A percentile compares a stretch with the other conserved stretches of the same genome.
Conservation (phyloP, 2,888 invertebrate genomes). For the Gandaritis pyraliata region DNA sequence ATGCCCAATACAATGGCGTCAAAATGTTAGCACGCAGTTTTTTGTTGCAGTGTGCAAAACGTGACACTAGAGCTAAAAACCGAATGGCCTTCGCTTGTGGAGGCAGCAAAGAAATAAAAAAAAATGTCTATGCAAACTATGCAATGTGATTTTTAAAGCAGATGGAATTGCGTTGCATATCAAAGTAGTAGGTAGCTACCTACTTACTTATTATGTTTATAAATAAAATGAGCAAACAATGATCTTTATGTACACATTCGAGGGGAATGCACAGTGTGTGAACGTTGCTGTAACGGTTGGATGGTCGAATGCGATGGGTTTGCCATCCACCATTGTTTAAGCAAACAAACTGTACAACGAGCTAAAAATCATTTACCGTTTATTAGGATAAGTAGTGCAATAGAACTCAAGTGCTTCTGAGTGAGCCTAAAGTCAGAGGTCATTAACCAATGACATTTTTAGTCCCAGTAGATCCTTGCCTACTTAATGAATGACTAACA, state of each 20-base stretch:
- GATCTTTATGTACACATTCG: constrained; percentile 38
- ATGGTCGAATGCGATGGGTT: constrained; percentile 39
- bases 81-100: constrained; percentile 34
- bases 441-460: constrained; percentile 44
- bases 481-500: background rate
- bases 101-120: constrained; percentile 17
- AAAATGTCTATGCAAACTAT: too few relatives aligned
- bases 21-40: constrained; percentile 33
- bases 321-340: constrained; percentile 32
- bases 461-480: constrained; percentile 17
- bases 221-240: constrained; percentile 39
- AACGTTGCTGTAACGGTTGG: constrained; percentile 40
- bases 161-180: too few relatives aligned
- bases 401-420: constrained; percentile 53
- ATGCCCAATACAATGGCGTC: constrained; percentile 39
- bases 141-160: too few relatives aligned
- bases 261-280: constrained; percentile 45
- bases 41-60: constrained; percentile 23
- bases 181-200: too few relatives aligned
- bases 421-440: constrained; percentile 61
- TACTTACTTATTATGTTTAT: too few relatives aligned
- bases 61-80: constrained; percentile 27
- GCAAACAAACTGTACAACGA: background rate
- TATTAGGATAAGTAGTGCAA: constrained; percentile 57
- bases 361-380: constrained; percentile 37